Percentiles rank a stretch among this genome's conserved stretches.
Evolutionary conservation across 2,888 invertebrate genomes (phyloP).

Genomic region (Morpho helenor): DNA sequence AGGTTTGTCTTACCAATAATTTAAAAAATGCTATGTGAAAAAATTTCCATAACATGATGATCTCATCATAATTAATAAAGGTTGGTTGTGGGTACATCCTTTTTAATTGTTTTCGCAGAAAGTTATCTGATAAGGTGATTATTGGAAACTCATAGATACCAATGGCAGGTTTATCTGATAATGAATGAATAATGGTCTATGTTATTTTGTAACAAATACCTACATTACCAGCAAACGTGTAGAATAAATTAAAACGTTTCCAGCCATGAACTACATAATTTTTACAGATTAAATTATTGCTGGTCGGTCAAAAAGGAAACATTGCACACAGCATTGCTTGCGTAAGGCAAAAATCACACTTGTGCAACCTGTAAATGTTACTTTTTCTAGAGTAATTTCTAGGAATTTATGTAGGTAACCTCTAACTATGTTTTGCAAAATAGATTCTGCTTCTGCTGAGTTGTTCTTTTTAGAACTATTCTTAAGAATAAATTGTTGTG

Average conservation of each 20-base stretch:
- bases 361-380: background rate
- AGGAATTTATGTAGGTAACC: background rate
- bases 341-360: conserved; percentile 4
- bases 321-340: background rate
- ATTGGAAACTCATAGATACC: background rate
- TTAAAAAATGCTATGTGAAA: background rate
- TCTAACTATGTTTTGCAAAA: background rate
- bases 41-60: conserved; percentile 15
- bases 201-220: background rate
- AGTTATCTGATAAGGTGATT: conserved; percentile 2
- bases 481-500: too few species aligned
- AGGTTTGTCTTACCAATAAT: too few species aligned
- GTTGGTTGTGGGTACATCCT: background rate
- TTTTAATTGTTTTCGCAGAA: conserved; percentile 13
- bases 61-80: background rate
- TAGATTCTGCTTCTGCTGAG: too few species aligned
- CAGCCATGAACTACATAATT: conserved; percentile 6
- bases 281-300: background rate
- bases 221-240: background rate
- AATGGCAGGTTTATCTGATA: background rate
- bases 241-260: background rate
- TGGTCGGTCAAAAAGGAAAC: conserved; percentile 1
- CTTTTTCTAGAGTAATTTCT: background rate
- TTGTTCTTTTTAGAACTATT: too few species aligned
- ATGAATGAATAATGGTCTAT: background rate